Evolutionary conservation across 2,113 vertebrate genomes (phyloP).

Genomic region (Plecturocebus donacophilus): DNA sequence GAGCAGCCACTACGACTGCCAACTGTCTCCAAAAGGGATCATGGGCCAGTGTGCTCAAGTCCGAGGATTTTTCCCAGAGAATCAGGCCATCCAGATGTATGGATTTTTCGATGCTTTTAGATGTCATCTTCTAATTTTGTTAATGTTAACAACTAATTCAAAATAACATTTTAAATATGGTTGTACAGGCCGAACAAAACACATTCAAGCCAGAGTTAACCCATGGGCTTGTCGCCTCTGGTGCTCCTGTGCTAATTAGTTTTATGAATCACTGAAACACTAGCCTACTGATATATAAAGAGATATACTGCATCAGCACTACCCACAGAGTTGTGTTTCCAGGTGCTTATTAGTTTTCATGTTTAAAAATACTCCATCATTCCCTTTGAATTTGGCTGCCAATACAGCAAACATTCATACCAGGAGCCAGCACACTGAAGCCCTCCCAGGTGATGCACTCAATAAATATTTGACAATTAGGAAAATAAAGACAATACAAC

Average conservation of each 20-base stretch:
- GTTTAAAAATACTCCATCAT: background rate
- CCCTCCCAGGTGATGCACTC: background rate
- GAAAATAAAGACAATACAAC: background rate
- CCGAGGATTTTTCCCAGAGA: background rate
- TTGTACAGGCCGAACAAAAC: background rate
- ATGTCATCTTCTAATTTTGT: background rate
- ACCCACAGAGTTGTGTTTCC: background rate
- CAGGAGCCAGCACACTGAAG: background rate
- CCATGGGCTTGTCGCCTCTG: background rate
- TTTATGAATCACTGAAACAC: background rate
- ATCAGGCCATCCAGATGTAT: background rate
- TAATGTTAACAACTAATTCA: background rate
- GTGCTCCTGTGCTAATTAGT: background rate
- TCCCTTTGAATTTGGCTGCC: background rate
- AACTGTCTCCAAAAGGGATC: background rate
- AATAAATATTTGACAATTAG: constrained; percentile 29
- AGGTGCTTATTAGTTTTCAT: background rate
- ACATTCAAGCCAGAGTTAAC: background rate
- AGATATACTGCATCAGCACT: background rate
- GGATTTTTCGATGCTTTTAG: too few species aligned
- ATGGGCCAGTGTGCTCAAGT: too few species aligned
- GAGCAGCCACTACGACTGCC: accelerated
- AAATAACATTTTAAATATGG: background rate
- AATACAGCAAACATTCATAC: background rate
- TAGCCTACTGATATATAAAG: background rate